A percentile compares a stretch with the other conserved stretches of the same genome.
Conservation (phyloP, 1,140 invertebrate genomes). For the Hylaeus volcanicus region DNA sequence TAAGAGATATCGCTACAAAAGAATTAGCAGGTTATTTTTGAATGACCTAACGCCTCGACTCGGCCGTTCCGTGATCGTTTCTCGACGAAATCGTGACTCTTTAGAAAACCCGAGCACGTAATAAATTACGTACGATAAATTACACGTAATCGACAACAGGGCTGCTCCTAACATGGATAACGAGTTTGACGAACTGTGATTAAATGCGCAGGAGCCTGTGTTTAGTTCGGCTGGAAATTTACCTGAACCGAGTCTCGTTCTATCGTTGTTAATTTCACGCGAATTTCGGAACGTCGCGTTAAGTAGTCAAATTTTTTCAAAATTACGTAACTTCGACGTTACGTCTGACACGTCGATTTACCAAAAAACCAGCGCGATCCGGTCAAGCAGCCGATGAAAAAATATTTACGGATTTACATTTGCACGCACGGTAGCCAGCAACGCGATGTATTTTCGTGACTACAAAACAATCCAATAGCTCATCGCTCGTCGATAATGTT, state of each 20-base stretch:
- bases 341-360: background rate
- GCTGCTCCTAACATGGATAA: background rate
- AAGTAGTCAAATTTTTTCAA: background rate
- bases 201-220: background rate
- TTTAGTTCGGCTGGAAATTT: background rate
- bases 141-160: background rate
- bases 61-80: too few species aligned
- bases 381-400: too few species aligned
- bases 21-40: too few species aligned
- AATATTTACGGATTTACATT: background rate
- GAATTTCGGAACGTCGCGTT: background rate
- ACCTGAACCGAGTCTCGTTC: background rate
- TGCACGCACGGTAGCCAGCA: too few species aligned
- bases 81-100: background rate
- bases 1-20: too few species aligned
- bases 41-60: too few species aligned
- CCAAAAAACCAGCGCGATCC: slow-evolving; percentile 1
- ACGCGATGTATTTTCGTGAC: background rate
- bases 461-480: background rate
- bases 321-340: background rate
- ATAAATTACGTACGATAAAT: too few species aligned
- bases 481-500: background rate
- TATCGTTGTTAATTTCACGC: background rate
- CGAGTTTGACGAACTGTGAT: background rate
- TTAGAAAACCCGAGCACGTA: background rate